These are phyloP conservation scores for Venturia canescens DNA, from an alignment of 1,140 invertebrate species.

Conservation along the genomic window DNA sequence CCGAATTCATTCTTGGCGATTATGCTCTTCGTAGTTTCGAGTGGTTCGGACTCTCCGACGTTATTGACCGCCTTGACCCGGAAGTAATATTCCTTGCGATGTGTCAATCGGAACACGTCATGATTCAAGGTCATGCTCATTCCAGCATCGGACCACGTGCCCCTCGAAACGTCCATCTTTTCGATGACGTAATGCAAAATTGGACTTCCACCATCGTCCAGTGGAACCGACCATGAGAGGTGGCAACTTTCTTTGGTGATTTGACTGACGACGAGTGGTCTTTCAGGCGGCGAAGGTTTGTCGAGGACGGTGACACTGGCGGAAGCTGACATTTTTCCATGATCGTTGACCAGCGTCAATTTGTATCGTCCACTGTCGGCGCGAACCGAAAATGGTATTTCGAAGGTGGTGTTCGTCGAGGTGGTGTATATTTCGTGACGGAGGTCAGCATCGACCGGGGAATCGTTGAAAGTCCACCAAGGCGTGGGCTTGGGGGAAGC, in stretches of 20 bases:
- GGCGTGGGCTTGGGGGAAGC: slow-evolving; percentile 88
- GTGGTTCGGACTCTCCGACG: slow-evolving; percentile 95
- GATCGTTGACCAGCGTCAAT: slow-evolving; percentile 89
- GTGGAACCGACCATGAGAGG: slow-evolving; percentile 88
- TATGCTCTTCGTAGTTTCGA: slow-evolving; percentile 90
- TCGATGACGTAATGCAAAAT: slow-evolving; percentile 98
- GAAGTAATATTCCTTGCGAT: slow-evolving; percentile 96
- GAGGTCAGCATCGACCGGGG: slow-evolving; percentile 80
- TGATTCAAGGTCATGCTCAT: slow-evolving; percentile 90
- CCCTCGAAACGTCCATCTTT: slow-evolving; percentile 96
- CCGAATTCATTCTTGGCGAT: slow-evolving; percentile 96
- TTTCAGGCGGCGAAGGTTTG: slow-evolving; percentile 91
- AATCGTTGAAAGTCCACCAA: slow-evolving; percentile 94
- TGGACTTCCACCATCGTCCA: slow-evolving; percentile 94
- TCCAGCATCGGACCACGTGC: slow-evolving; percentile 96
- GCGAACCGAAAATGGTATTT: slow-evolving; percentile 90
- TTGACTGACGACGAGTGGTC: slow-evolving; percentile 89
- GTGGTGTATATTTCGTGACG: slow-evolving; percentile 78
- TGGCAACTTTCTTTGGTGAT: slow-evolving; percentile 94
- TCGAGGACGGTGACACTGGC: slow-evolving; percentile 94
- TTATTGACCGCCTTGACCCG: slow-evolving; percentile 95
- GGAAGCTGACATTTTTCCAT: slow-evolving; percentile 86
- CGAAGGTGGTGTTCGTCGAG: slow-evolving; percentile 88
- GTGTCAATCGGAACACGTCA: slow-evolving; percentile 90
- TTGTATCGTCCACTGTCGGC: slow-evolving; percentile 91